phyloP scores from a whole-genome alignment of 2,113 vertebrate species.

The Pholis gunnellus region DNA sequence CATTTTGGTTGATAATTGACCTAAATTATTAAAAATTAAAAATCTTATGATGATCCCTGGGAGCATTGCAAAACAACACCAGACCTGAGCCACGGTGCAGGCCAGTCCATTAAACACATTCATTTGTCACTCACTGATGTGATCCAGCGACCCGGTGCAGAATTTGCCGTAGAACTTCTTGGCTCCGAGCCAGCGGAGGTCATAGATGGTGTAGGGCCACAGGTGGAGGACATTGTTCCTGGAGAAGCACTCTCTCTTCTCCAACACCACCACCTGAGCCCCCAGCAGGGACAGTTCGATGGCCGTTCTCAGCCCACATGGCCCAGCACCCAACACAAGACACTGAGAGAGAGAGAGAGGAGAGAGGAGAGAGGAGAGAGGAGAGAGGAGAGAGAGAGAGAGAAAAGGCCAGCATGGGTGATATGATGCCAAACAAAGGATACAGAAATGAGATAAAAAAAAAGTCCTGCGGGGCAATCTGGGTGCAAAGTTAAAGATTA shows the following conservation, averaged over 20 bases:
- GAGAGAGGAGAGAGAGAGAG: too few species aligned
- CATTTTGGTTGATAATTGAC: neutral
- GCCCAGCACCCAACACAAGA: conserved; percentile 92
- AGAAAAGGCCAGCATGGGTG: neutral
- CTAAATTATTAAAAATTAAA: neutral
- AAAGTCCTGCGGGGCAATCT: neutral
- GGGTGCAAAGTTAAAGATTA: neutral
- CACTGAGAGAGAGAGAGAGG: conserved; percentile 80
- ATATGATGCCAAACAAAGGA: neutral
- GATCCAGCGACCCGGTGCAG: conserved; percentile 91
- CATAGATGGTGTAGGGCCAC: conserved; percentile 95
- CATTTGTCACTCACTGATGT: conserved; percentile 89
- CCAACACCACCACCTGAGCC: conserved; percentile 90
- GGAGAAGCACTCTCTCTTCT: conserved; percentile 91
- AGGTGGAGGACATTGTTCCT: conserved; percentile 97
- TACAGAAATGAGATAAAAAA: neutral
- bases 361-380: too few species aligned
- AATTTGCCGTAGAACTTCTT: conserved; percentile 97
- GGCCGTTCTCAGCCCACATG: conserved; percentile 92
- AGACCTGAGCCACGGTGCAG: too few species aligned
- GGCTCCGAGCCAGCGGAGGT: conserved; percentile 90
- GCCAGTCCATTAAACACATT: neutral
- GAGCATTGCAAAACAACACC: neutral
- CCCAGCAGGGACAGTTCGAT: conserved; percentile 93
- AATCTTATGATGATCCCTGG: neutral